These are phyloP conservation scores for Galeruca laticollis DNA, from an alignment of 2,888 invertebrate genomes.

Conservation along the genomic window DNA sequence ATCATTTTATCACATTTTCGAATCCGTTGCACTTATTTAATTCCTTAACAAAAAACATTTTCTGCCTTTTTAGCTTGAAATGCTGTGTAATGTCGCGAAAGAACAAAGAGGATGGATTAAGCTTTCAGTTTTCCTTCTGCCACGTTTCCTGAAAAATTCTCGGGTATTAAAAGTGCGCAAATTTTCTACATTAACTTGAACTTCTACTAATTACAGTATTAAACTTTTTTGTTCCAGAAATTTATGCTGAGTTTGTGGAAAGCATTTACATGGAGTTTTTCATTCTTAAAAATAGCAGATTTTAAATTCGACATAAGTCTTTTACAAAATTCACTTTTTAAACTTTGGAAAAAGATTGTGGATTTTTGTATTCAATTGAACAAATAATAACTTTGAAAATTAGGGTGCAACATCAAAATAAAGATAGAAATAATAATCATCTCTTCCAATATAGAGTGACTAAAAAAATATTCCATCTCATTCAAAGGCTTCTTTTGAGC, in stretches of 20 bases:
- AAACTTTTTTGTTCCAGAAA: slow-evolving; percentile 36
- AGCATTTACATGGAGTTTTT: slow-evolving; percentile 24
- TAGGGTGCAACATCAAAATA: no score
- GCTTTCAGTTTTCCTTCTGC: slow-evolving; percentile 34
- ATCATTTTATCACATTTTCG: slow-evolving; percentile 1
- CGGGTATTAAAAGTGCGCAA: slow-evolving; percentile 39
- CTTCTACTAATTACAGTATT: slow-evolving; percentile 39
- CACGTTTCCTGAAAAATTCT: slow-evolving; percentile 36
- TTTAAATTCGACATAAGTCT: background rate
- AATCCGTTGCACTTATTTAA: slow-evolving; percentile 1
- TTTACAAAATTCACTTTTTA: background rate
- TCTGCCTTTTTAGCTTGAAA: slow-evolving; percentile 27
- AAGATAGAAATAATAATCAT: no score
- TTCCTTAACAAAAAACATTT: slow-evolving; percentile 17
- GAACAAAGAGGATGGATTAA: slow-evolving; percentile 37
- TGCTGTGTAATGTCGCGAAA: slow-evolving; percentile 30
- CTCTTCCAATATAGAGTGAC: no score
- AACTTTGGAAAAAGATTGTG: no score
- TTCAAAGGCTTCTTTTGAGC: no score
- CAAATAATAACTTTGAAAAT: no score
- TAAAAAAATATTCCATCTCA: no score
- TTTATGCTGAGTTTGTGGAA: slow-evolving; percentile 31
- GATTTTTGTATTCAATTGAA: no score
- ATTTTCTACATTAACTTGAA: slow-evolving; percentile 40
- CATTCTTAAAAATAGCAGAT: background rate